phyloP scores from a whole-genome alignment of 2,797 vertebrate species.

The Liparis tanakae region DNA sequence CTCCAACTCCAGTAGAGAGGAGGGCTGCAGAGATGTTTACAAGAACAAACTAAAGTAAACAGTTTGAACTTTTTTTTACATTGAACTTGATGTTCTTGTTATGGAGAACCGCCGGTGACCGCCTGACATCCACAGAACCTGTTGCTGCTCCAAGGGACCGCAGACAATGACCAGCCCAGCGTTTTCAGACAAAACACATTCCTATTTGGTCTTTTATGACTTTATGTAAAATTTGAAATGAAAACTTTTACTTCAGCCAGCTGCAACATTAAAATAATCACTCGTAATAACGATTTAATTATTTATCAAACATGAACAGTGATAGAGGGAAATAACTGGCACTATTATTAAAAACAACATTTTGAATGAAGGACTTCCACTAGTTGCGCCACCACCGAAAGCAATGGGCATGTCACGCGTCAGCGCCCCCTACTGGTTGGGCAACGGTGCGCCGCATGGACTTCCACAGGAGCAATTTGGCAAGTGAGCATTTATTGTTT shows the following conservation, averaged over 20 bases:
- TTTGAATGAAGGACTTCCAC: neutral
- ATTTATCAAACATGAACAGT: neutral
- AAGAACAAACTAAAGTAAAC: too few species aligned
- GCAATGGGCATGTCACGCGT: neutral
- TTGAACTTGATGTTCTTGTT: too few species aligned
- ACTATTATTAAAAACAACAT: neutral
- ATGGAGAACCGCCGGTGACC: too few species aligned
- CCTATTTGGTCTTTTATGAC: neutral
- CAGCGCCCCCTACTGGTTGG: slow-evolving; percentile 66
- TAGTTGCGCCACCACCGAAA: neutral
- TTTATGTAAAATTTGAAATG: too few species aligned
- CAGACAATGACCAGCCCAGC: too few species aligned
- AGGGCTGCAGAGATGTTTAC: too few species aligned
- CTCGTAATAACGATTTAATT: neutral
- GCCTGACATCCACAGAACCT: too few species aligned
- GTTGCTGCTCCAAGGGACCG: too few species aligned
- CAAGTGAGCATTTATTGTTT: slow-evolving; percentile 36
- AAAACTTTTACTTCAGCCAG: too few species aligned
- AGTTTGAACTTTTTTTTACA: too few species aligned
- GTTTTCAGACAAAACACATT: neutral
- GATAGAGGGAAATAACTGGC: too few species aligned
- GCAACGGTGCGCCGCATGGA: slow-evolving; percentile 24
- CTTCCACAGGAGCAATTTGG: neutral
- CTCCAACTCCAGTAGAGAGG: too few species aligned
- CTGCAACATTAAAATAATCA: neutral